A percentile compares a stretch with the other conserved stretches of the same genome.
phyloP scores from a whole-genome alignment of 2,797 vertebrate genomes.

The Characodon lateralis region DNA sequence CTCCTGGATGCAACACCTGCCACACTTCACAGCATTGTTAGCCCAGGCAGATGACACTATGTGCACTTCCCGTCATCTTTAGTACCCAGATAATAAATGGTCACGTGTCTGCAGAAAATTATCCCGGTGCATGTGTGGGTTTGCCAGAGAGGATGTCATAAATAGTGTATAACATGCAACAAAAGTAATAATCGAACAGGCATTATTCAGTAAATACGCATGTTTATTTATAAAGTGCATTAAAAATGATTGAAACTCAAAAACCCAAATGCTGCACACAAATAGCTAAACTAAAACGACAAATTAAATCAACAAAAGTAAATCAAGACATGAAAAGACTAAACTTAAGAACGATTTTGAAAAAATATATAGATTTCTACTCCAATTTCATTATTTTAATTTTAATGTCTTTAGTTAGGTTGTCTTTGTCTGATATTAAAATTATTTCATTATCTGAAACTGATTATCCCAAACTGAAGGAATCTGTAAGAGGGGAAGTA shows the following conservation, averaged over 20 bases:
- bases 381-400: neutral
- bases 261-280: neutral
- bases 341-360: neutral
- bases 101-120: neutral
- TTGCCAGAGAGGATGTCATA: neutral
- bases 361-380: neutral
- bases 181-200: neutral
- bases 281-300: neutral
- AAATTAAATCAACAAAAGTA: neutral
- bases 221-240: neutral
- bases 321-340: neutral
- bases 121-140: conserved; percentile 9
- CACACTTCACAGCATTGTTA: conserved; percentile 49
- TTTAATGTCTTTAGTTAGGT: neutral
- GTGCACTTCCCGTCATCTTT: conserved; percentile 21
- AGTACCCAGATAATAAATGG: conserved; percentile 39
- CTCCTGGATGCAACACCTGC: conserved; percentile 59
- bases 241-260: neutral
- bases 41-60: conserved; percentile 1
- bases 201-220: neutral
- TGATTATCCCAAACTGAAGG: neutral
- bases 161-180: neutral
- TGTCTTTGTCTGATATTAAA: neutral
- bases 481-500: neutral
- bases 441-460: neutral